These are phyloP conservation scores for Adela reaumurella DNA, from an alignment of 2,888 invertebrate species.

Conservation along the genomic window DNA sequence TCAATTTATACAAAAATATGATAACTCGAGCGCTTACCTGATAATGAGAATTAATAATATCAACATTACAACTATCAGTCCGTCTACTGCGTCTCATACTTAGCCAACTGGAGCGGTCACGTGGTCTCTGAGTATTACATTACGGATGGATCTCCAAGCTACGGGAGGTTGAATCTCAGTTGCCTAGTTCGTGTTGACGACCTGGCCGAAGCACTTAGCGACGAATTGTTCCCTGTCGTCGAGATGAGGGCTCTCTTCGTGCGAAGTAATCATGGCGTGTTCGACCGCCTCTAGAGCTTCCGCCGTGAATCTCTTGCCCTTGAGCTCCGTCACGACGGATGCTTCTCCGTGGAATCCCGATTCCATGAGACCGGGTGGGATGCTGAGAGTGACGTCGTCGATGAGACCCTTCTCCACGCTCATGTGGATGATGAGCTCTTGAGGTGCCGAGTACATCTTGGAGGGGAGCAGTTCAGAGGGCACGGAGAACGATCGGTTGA, in stretches of 20 bases:
- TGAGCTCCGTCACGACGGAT: constrained; percentile 61
- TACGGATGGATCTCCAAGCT: too few species aligned
- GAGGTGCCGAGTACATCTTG: constrained; percentile 32
- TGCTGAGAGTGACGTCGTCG: constrained; percentile 60
- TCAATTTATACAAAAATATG: not conserved
- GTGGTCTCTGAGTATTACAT: too few species aligned
- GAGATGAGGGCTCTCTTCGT: constrained; percentile 29
- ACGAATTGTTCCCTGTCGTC: constrained; percentile 60
- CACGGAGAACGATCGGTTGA: constrained; percentile 62
- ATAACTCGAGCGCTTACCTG: not conserved
- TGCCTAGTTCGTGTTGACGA: constrained; percentile 44
- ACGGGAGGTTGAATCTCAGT: too few species aligned
- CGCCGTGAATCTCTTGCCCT: constrained; percentile 63
- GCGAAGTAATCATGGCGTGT: constrained; percentile 44
- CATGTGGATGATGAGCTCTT: constrained; percentile 60
- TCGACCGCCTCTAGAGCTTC: constrained; percentile 60
- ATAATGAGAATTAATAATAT: not conserved
- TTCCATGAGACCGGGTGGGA: constrained; percentile 59
- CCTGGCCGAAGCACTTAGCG: constrained; percentile 60
- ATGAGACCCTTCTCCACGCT: constrained; percentile 64
- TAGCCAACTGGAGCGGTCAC: not conserved
- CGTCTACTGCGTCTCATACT: not conserved
- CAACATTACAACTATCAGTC: not conserved
- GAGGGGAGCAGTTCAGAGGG: constrained; percentile 48
- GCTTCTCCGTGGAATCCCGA: constrained; percentile 62